These are phyloP conservation scores for Sphaerodactylus townsendi DNA, from an alignment of 2,113 vertebrate species.

Conservation along the genomic window DNA sequence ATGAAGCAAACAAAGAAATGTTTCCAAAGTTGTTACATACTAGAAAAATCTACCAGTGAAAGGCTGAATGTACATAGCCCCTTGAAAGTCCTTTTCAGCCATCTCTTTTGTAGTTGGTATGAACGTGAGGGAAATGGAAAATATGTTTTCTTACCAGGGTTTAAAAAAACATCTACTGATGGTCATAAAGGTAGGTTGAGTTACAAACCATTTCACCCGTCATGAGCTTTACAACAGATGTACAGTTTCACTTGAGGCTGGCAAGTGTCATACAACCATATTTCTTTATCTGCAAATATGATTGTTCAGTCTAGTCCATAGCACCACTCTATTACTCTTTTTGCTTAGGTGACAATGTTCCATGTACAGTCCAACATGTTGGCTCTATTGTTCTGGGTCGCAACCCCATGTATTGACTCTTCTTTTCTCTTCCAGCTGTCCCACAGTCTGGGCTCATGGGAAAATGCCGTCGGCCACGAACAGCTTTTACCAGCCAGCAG, in stretches of 20 bases:
- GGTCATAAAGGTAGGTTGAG: too few relatives aligned
- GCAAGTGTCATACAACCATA: neutral
- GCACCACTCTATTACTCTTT: neutral
- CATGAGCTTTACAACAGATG: too few relatives aligned
- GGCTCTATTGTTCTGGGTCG: neutral
- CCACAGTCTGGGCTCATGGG: conserved; percentile 91
- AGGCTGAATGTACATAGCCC: too few relatives aligned
- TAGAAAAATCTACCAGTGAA: neutral
- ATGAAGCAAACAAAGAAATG: too few relatives aligned
- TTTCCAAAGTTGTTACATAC: neutral
- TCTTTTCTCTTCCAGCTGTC: conserved; percentile 54
- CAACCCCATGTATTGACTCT: neutral
- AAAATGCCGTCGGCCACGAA: conserved; percentile 94
- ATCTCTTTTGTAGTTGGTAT: too few relatives aligned
- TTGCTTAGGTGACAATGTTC: neutral
- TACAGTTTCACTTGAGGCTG: too few relatives aligned
- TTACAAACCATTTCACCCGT: too few relatives aligned
- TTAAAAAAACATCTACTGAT: too few relatives aligned
- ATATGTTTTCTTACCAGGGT: too few relatives aligned
- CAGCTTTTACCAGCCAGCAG: conserved; percentile 97
- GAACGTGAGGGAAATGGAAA: too few relatives aligned
- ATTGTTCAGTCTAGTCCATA: neutral
- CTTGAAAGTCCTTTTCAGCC: too few relatives aligned
- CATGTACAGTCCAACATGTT: too few relatives aligned
- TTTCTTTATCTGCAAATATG: neutral